phyloP scores from a whole-genome alignment of 1,140 invertebrate species.

The Caenorhabditis inopinata region DNA sequence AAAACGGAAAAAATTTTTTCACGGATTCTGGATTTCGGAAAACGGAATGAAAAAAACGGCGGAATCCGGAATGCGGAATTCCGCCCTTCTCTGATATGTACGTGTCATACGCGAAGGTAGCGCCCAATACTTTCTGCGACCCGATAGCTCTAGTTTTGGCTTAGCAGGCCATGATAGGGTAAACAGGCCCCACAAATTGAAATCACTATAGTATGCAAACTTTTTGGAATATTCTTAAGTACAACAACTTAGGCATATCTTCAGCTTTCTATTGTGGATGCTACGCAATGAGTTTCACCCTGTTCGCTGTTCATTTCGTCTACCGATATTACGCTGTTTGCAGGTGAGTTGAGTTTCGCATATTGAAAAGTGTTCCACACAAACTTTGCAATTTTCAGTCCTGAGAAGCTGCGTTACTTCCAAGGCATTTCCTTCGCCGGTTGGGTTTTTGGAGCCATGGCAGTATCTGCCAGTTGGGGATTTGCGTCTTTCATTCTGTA shows the following conservation, averaged over 20 bases:
- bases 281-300: slow-evolving; percentile 23
- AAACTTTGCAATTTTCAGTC: slow-evolving; percentile 7
- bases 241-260: background rate
- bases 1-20: no score
- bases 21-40: no score
- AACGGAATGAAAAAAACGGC: no score
- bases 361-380: background rate
- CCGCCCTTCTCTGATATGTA: no score
- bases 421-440: background rate
- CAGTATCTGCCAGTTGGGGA: background rate
- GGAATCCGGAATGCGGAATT: no score
- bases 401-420: background rate
- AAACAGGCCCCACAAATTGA: no score
- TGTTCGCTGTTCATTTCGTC: background rate
- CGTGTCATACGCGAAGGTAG: no score
- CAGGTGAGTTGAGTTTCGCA: background rate
- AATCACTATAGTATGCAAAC: no score
- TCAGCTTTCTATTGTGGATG: background rate
- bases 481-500: slow-evolving; percentile 1
- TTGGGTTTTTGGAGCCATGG: background rate
- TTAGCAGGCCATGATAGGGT: no score
- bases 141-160: no score
- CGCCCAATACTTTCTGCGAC: no score
- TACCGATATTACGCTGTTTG: slow-evolving; percentile 6
- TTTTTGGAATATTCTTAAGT: no score